A percentile compares a stretch with the other conserved stretches of the same genome.
Evolutionary conservation across 1,140 invertebrate species (phyloP).

Genomic region (Meloidogyne exigua): DNA sequence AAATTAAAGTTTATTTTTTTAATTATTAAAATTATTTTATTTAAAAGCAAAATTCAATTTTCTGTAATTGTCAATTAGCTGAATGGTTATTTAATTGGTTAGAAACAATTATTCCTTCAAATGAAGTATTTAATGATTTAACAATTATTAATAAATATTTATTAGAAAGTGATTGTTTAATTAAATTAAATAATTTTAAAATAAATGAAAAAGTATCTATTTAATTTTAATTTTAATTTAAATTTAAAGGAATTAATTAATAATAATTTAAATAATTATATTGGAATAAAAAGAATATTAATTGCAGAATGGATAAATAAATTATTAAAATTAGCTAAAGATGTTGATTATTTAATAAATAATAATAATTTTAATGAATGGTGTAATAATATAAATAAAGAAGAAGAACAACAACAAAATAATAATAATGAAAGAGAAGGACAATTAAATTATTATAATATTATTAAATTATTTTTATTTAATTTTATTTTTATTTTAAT

Average conservation of each 20-base stretch:
- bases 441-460: too few relatives aligned
- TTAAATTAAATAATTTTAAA: neutral
- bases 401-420: neutral
- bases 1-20: neutral
- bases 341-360: neutral
- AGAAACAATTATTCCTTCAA: neutral
- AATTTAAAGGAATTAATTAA: too few relatives aligned
- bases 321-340: neutral
- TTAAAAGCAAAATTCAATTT: slow-evolving; percentile 1
- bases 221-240: neutral
- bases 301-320: neutral
- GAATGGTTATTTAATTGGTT: neutral
- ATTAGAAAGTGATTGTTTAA: neutral
- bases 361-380: neutral
- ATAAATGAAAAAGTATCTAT: neutral
- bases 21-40: too few relatives aligned
- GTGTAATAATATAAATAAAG: slow-evolving; percentile 1
- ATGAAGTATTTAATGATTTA: neutral
- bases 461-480: neutral
- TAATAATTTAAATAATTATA: neutral
- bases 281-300: neutral
- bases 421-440: neutral
- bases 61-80: neutral
- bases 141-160: neutral
- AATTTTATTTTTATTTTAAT: neutral